Base-by-base conservation (phyloP, 2,797 vertebrate species). In the Limnodromus scolopaceus region DNA sequence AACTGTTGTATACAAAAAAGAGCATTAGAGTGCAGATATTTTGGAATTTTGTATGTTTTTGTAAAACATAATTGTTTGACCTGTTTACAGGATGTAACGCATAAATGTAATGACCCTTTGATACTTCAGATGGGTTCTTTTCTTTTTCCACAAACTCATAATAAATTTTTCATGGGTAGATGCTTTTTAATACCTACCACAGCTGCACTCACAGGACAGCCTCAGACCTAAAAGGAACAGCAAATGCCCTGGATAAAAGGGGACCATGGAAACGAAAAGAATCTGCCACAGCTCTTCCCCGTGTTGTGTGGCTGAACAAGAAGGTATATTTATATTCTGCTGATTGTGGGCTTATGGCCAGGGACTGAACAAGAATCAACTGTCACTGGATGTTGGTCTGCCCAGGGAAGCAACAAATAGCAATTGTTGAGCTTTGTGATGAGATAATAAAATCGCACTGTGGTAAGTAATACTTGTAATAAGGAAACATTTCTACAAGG, bases 371-470 rank as follows among this genome's bases (percentile, higher is more conserved):
- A 95, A 92, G 65, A 92, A 58, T 91, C 0, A 0, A 38, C 79
- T 93, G 74, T 94, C 63, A 74, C 46, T 76, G 74, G 86, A 66
- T 38, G 30, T 7, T 45, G 28, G 46, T 77, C 36, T 91, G 68
- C 39, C 51, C 84, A 34, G 17, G 45, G 43, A 76, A 64, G 85
- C 10, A 93, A 94, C 87, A 96, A 92, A 90, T 30, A 87, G 43
- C 80, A 87, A 39, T 79, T 95, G 83, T 87, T 85, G 54, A 76
- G 34, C 45, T 87, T 72, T 4, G 3, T 36, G 92, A 91, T 76
- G 79, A 84, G 57, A 45, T 54, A 81, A 92, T 60, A 70, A 84
- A 90, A 74, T 77, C 32, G 53, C 1, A 0, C 69, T 45, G 14
- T n/a, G 53, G 8, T 68, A 84, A 84, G n/a, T 63, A 58, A 88